A percentile compares a stretch with the other conserved stretches of the same genome.
phyloP scores from a whole-genome alignment of 92 coral and sea anemone genomes.

The Porites lobata region DNA sequence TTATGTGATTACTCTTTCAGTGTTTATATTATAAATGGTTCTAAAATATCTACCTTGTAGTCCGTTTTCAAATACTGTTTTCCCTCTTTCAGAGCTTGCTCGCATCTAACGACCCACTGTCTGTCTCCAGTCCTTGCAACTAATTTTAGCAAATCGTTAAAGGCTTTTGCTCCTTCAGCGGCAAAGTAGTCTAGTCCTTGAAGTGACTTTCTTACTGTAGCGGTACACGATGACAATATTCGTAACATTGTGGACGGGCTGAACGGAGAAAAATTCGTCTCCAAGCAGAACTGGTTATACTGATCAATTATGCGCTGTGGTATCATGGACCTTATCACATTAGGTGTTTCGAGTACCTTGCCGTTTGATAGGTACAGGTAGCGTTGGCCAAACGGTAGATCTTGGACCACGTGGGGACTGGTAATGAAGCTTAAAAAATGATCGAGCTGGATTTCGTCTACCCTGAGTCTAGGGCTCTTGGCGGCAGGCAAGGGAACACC shows the following conservation, averaged over 20 bases:
- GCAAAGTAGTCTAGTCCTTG: constrained; percentile 48
- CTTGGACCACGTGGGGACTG: constrained; percentile 57
- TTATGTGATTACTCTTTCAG: too few species aligned
- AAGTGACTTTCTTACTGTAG: constrained; percentile 36
- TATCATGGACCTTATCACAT: constrained; percentile 47
- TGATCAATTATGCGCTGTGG: constrained; percentile 42
- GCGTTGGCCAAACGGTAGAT: too few species aligned
- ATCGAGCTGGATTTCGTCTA: constrained; percentile 54
- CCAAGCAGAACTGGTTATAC: constrained; percentile 17
- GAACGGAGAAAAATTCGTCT: background rate
- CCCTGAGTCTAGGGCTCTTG: constrained; percentile 60
- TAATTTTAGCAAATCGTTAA: constrained; percentile 6
- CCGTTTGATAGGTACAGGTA: too few species aligned
- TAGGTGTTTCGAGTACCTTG: constrained; percentile 40
- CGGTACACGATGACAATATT: constrained; percentile 12
- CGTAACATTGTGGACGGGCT: constrained; percentile 6
- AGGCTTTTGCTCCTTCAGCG: constrained; percentile 37
- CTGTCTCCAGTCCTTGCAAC: constrained; percentile 23
- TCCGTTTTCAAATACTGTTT: too few species aligned
- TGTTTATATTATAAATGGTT: too few species aligned
- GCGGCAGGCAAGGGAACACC: constrained; percentile 56
- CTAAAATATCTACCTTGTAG: too few species aligned
- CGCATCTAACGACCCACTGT: constrained; percentile 9
- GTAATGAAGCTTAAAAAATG: constrained; percentile 61
- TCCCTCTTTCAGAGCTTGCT: background rate